A percentile compares a stretch with the other conserved stretches of the same genome.
Evolutionary conservation across 2,113 vertebrate species (phyloP).

Genomic region (Calyptommatus sinebrachiatus): DNA sequence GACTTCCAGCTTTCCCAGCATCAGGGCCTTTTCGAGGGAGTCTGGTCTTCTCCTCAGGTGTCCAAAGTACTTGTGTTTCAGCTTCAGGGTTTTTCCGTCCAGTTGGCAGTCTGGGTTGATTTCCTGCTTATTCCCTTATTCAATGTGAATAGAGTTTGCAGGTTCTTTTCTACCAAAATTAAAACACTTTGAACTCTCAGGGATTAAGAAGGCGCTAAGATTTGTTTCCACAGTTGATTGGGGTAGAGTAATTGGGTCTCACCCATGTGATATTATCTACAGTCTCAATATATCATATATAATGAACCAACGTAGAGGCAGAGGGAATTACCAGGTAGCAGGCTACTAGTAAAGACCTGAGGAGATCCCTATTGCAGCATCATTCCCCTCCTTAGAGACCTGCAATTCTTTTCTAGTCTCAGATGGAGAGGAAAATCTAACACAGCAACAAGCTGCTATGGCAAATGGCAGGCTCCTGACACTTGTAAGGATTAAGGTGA

Average conservation of each 20-base stretch:
- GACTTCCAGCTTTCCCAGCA: too few relatives aligned
- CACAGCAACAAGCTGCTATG: slow-evolving; percentile 44
- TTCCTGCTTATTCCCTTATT: too few relatives aligned
- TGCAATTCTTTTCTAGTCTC: slow-evolving; percentile 54
- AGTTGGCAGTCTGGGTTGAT: too few relatives aligned
- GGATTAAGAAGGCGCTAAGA: not conserved
- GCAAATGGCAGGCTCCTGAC: slow-evolving; percentile 46
- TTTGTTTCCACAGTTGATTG: not conserved
- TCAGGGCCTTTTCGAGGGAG: too few relatives aligned
- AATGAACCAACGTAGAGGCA: slow-evolving; percentile 30
- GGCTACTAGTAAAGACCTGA: slow-evolving; percentile 2
- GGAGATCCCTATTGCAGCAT: slow-evolving; percentile 57
- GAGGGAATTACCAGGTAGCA: slow-evolving; percentile 47
- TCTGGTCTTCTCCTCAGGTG: too few relatives aligned
- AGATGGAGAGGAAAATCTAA: slow-evolving; percentile 60
- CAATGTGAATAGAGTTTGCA: too few relatives aligned
- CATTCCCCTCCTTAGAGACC: slow-evolving; percentile 63
- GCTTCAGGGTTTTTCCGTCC: too few relatives aligned
- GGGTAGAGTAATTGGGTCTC: too few relatives aligned
- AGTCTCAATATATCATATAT: not conserved
- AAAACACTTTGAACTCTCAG: not conserved
- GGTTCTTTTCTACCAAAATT: too few relatives aligned
- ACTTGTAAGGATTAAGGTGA: not conserved
- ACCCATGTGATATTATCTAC: too few relatives aligned
- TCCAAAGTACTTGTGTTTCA: too few relatives aligned